These are phyloP conservation scores for Chironomus riparius DNA, from an alignment of 2,888 invertebrate genomes.

Conservation along the genomic window DNA sequence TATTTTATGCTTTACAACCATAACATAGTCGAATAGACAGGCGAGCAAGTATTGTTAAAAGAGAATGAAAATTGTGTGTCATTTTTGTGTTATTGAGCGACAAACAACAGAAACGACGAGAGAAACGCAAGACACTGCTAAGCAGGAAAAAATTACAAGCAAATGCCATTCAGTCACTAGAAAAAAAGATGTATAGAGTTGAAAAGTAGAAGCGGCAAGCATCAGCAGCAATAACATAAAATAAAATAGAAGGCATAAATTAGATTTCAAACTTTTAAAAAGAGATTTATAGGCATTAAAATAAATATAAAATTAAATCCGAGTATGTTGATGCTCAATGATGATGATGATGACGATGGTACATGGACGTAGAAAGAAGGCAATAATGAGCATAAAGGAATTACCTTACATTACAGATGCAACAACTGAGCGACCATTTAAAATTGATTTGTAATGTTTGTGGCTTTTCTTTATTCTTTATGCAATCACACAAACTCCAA, in stretches of 20 bases:
- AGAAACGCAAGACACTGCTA: background rate
- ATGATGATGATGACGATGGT: no score
- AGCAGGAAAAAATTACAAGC: background rate
- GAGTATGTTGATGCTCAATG: no score
- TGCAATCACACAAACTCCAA: no score
- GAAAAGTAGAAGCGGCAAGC: no score
- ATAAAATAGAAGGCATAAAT: conserved; percentile 8
- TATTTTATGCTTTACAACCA: no score
- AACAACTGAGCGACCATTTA: conserved; percentile 4
- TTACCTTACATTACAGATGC: background rate
- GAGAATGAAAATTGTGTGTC: background rate
- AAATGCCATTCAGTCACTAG: background rate
- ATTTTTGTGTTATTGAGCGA: background rate
- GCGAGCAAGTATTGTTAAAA: background rate
- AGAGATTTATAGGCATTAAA: conserved; percentile 24
- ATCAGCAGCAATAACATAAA: no score
- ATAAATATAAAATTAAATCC: background rate
- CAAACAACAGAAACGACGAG: background rate
- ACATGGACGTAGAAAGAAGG: background rate
- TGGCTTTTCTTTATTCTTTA: no score
- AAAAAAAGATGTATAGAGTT: background rate
- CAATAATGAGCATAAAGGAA: no score
- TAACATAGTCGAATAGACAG: background rate
- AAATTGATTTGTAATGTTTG: conserved; percentile 25
- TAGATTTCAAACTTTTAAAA: conserved; percentile 16